Evolutionary conservation across 2,797 vertebrate genomes (phyloP).

Genomic region (Serranus cabrilla): DNA sequence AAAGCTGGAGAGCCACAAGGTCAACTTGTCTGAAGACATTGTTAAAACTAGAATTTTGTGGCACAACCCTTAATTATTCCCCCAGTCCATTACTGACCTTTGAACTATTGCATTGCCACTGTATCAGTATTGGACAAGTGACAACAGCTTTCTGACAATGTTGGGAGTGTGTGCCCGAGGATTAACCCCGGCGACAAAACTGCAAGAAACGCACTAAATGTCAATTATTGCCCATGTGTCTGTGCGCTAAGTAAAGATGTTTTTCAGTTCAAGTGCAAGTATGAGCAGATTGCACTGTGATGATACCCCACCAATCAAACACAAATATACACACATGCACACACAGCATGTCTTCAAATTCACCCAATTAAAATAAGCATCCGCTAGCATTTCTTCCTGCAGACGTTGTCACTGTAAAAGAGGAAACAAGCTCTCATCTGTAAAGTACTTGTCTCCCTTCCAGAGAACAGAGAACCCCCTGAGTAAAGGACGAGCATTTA

Average conservation of each 20-base stretch:
- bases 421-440: constrained; percentile 37
- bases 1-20: constrained; percentile 59
- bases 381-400: constrained; percentile 10
- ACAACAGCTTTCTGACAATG: constrained; percentile 50
- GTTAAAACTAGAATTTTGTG: constrained; percentile 55
- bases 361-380: constrained; percentile 54
- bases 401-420: constrained; percentile 25
- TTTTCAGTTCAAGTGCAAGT: constrained; percentile 35
- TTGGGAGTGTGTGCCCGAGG: constrained; percentile 11
- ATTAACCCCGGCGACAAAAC: constrained; percentile 61
- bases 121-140: constrained; percentile 53
- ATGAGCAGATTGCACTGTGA: constrained; percentile 3
- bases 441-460: constrained; percentile 37
- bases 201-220: constrained; percentile 48
- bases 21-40: constrained; percentile 61
- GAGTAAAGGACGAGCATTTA: constrained; percentile 55
- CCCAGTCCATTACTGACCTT: constrained; percentile 64
- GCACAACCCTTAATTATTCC: constrained; percentile 69
- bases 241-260: constrained; percentile 13
- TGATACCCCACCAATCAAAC: constrained; percentile 23
- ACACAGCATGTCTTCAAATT: constrained; percentile 23
- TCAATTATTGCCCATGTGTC: constrained; percentile 19
- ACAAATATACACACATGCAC: constrained; percentile 24
- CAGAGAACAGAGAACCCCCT: constrained; percentile 40
- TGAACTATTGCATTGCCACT: constrained; percentile 59